These are phyloP conservation scores for Drosophila nigritarsus DNA, from an alignment of 2,888 invertebrate species.

Conservation along the genomic window DNA sequence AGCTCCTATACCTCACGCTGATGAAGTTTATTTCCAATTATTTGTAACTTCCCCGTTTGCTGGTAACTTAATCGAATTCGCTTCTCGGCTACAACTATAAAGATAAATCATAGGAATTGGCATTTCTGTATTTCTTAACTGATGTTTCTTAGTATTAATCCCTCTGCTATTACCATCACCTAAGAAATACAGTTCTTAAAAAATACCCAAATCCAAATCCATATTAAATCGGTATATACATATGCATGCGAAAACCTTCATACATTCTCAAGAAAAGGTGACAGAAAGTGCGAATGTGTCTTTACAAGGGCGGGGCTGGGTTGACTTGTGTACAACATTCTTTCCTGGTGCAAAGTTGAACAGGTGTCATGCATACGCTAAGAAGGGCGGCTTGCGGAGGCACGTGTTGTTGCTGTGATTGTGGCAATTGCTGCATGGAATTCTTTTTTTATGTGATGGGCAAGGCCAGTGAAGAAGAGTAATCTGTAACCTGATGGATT, in stretches of 20 bases:
- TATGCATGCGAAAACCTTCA: background rate
- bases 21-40: background rate
- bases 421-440: slow-evolving; percentile 49
- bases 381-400: slow-evolving; percentile 10
- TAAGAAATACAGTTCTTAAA: background rate
- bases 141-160: background rate
- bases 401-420: slow-evolving; percentile 66
- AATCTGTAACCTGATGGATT: slow-evolving; percentile 24
- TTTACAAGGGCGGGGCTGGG: background rate
- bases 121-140: background rate
- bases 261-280: background rate
- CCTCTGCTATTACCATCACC: background rate
- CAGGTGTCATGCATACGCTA: slow-evolving; percentile 57
- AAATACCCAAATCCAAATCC: background rate
- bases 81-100: background rate
- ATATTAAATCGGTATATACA: background rate
- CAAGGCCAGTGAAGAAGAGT: background rate
- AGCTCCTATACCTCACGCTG: background rate
- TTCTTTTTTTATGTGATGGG: background rate
- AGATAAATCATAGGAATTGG: background rate
- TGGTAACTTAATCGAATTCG: background rate
- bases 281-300: background rate
- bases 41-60: background rate
- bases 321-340: background rate
- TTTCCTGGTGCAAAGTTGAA: slow-evolving; percentile 2